These are phyloP conservation scores for Amphiprion percula DNA, from an alignment of 2,113 vertebrate species.

Conservation along the genomic window DNA sequence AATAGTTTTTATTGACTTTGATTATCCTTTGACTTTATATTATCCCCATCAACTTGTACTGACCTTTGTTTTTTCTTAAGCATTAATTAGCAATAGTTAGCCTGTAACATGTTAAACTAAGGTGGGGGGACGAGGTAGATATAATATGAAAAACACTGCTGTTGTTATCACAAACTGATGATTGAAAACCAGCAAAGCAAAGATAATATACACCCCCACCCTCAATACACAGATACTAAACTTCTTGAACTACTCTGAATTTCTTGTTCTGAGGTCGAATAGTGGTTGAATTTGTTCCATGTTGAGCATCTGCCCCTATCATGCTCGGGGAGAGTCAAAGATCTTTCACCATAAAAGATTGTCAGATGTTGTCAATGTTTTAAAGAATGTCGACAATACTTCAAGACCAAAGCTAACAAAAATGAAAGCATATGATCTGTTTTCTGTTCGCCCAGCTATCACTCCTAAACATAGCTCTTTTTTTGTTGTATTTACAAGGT, in stretches of 20 bases:
- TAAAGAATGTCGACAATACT: conserved; percentile 81
- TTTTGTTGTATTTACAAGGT: conserved; percentile 82
- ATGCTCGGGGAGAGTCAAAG: conserved; percentile 60
- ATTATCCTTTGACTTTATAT: no score
- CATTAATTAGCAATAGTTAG: neutral
- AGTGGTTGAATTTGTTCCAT: conserved; percentile 50
- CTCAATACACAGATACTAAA: conserved; percentile 4
- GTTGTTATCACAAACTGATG: conserved; percentile 1
- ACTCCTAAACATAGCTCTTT: conserved; percentile 68
- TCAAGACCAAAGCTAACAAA: conserved; percentile 79
- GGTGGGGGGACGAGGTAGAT: neutral
- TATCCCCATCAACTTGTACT: no score
- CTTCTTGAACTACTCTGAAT: conserved; percentile 21
- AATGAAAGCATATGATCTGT: conserved; percentile 80
- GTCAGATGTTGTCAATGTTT: conserved; percentile 82
- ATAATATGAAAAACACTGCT: neutral
- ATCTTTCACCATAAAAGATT: conserved; percentile 68
- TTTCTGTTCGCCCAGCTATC: conserved; percentile 72
- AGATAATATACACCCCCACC: neutral
- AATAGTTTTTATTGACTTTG: neutral
- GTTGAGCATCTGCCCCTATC: conserved; percentile 69
- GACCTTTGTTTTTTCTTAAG: no score
- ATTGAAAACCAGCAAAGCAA: neutral
- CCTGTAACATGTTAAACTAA: neutral
- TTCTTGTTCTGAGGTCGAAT: conserved; percentile 35